Base-by-base conservation (phyloP, 2,888 invertebrate genomes). In the Zygogramma bicolorata region DNA sequence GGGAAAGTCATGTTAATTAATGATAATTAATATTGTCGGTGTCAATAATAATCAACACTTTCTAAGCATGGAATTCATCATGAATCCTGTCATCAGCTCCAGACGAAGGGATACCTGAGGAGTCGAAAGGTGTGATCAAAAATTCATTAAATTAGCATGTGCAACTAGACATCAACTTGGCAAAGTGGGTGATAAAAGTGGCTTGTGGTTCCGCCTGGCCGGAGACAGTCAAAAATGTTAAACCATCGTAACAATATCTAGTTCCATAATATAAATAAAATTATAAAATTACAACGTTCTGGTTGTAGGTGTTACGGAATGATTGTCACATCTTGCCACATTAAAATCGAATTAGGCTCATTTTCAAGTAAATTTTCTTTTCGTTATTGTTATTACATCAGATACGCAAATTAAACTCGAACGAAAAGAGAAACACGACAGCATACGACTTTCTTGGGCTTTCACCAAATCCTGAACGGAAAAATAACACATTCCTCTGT, bases 221-320 rank as follows among this genome's bases (percentile, higher is more conserved):
- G 75, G 74, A 70, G 76, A 74, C 81, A 80, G 80, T 81, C 81
- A 76, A 82, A 82, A 83, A 80, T 81, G 81, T 80, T 82, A 80
- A 83, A 80, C 78, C 77, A 80, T 80, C 81, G 81, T 82, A 82
- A 83, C 83, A 81, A 77, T 81, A 79, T 80, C 81, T 79, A 74
- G 79, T 76, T 80, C 80, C 81, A 78, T 81, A 81, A 81, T 80
- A 83, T 81, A 82, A 84, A 84, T 82, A 84, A 84, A 85, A 85
- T 86, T 85, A 85, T 85, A 85, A 86, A 86, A 87, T 87, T 87
- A 87, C 85, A 86, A 85, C 85, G 86, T 86, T 85, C 80, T 85
- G 86, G 82, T 85, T 77, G 81, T 84, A 85, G 85, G 86, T 87
- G 87, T 87, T 86, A 87, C 86, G 86, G 85, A 85, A 85, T 84